These are phyloP conservation scores for Contarinia nasturtii DNA, from an alignment of 1,140 invertebrate genomes.

Conservation along the genomic window DNA sequence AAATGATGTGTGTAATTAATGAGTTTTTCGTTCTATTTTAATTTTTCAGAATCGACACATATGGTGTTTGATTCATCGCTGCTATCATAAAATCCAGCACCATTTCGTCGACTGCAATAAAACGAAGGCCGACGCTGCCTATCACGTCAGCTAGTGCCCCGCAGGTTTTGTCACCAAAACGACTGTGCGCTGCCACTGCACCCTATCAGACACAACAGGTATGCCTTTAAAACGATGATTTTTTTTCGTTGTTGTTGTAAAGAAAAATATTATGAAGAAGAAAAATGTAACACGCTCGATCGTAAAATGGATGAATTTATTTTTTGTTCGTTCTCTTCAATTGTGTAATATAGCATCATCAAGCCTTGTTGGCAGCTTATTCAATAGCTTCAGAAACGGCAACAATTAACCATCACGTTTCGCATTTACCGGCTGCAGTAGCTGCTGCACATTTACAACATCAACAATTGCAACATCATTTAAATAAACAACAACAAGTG, in stretches of 20 bases:
- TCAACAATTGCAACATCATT: not conserved
- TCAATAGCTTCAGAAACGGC: conserved; percentile 2
- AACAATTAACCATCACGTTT: not conserved
- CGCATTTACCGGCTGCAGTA: conserved; percentile 4
- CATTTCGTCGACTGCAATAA: conserved; percentile 27
- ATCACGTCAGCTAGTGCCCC: conserved; percentile 27
- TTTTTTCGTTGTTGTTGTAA: too few relatives aligned
- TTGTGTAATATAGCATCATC: too few relatives aligned
- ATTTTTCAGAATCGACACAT: conserved; percentile 1
- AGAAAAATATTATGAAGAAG: not conserved
- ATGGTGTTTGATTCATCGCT: conserved; percentile 1
- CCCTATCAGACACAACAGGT: not conserved
- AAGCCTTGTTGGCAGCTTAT: too few relatives aligned
- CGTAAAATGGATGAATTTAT: too few relatives aligned
- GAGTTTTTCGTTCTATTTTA: not conserved
- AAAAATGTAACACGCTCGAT: not conserved
- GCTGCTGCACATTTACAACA: conserved; percentile 10
- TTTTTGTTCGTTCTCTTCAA: too few relatives aligned
- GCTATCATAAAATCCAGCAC: conserved; percentile 21
- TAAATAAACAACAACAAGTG: not conserved
- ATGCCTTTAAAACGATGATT: too few relatives aligned
- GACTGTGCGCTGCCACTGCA: conserved; percentile 19
- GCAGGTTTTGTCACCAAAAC: conserved; percentile 25
- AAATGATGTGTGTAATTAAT: too few relatives aligned
- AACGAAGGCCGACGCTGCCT: conserved; percentile 27